Evolutionary conservation across 2,888 invertebrate species (phyloP).

Genomic region (Philereme vetulata): DNA sequence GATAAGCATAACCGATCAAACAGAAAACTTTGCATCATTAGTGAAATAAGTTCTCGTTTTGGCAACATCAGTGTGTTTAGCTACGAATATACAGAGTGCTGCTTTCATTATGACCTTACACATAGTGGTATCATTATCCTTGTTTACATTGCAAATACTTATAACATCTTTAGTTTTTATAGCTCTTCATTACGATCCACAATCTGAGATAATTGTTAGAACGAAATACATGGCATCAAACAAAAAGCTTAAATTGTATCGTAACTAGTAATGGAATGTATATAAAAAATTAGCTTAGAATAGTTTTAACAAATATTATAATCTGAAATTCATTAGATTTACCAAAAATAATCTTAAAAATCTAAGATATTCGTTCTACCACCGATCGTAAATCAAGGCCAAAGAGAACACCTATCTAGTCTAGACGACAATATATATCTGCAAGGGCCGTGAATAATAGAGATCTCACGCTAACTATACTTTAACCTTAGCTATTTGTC

Average conservation of each 20-base stretch:
- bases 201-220: too few species aligned
- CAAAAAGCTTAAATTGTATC: too few species aligned
- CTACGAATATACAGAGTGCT: slow-evolving; percentile 24
- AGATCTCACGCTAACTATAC: slow-evolving; percentile 33
- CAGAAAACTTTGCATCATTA: slow-evolving; percentile 58
- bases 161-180: too few species aligned
- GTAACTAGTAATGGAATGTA: too few species aligned
- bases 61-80: slow-evolving; percentile 40
- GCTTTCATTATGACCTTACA: not conserved
- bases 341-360: slow-evolving; percentile 7
- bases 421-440: slow-evolving; percentile 40
- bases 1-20: slow-evolving; percentile 56
- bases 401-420: slow-evolving; percentile 35
- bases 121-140: too few species aligned
- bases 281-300: too few species aligned
- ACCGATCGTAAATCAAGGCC: slow-evolving; percentile 32
- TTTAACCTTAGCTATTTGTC: slow-evolving; percentile 34
- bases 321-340: not conserved
- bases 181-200: too few species aligned
- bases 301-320: not conserved
- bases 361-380: slow-evolving; percentile 13
- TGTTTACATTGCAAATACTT: too few species aligned
- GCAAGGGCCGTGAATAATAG: slow-evolving; percentile 32
- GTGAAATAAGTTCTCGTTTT: slow-evolving; percentile 51
- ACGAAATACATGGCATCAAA: too few species aligned